Conservation (phyloP, 2,113 vertebrate genomes). For the Mobula hypostoma region DNA sequence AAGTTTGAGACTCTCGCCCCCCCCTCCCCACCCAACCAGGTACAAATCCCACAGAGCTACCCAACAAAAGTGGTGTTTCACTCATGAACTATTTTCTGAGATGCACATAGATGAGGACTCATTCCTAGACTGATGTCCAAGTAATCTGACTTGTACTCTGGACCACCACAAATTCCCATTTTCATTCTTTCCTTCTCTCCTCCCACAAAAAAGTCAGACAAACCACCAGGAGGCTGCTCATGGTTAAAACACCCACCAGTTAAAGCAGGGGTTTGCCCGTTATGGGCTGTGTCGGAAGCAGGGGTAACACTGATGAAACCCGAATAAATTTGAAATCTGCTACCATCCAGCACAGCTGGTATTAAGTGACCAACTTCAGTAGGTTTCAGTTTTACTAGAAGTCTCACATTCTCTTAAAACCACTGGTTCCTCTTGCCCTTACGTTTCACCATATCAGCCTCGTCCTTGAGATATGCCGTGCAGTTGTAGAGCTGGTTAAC, state of each 20-base stretch:
- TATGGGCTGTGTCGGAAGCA: not conserved
- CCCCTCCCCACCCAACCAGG: no score
- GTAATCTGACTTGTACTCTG: not conserved
- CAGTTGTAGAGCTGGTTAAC: slow-evolving; percentile 51
- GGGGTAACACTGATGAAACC: not conserved
- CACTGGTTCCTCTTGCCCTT: not conserved
- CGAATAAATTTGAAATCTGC: not conserved
- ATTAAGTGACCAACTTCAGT: no score
- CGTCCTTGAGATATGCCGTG: slow-evolving; percentile 2
- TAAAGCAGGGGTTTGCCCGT: no score
- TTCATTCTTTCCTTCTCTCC: not conserved
- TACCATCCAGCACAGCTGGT: not conserved
- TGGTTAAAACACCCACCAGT: no score
- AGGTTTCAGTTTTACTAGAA: no score
- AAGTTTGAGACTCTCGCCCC: no score
- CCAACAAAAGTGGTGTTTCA: not conserved
- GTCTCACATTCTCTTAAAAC: not conserved
- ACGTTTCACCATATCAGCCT: not conserved
- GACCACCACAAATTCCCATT: not conserved
- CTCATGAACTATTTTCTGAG: no score
- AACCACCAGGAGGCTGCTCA: not conserved
- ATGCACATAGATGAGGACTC: no score
- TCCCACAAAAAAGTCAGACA: not conserved
- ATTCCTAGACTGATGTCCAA: not conserved
- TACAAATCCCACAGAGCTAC: not conserved